Evolutionary conservation across 2,113 vertebrate species (phyloP).

Genomic region (Heptranchias perlo): DNA sequence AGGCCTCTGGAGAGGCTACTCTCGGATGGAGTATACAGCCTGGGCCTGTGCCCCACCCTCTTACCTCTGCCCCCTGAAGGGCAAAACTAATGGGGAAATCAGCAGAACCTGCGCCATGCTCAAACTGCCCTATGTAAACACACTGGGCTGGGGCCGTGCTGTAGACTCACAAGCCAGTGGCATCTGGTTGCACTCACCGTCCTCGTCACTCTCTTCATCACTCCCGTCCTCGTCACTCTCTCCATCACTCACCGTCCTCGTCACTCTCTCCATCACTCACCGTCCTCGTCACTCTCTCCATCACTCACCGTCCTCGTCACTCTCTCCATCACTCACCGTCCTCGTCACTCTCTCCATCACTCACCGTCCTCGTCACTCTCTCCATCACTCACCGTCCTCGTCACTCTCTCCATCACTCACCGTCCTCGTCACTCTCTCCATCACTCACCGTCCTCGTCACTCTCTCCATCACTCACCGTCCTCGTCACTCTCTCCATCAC

Average conservation of each 20-base stretch:
- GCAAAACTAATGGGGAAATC: background rate
- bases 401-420: too few species aligned
- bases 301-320: slow-evolving; percentile 65
- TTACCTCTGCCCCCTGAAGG: background rate
- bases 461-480: slow-evolving; percentile 65
- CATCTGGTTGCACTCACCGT: slow-evolving; percentile 54
- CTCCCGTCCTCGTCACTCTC: too few species aligned
- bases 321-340: slow-evolving; percentile 68
- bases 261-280: slow-evolving; percentile 67
- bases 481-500: slow-evolving; percentile 64
- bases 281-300: too few species aligned
- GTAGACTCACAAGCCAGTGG: background rate
- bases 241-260: slow-evolving; percentile 64
- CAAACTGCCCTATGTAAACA: background rate
- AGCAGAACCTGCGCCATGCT: background rate
- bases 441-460: too few species aligned
- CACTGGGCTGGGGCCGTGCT: background rate
- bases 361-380: slow-evolving; percentile 71
- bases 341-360: too few species aligned
- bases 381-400: slow-evolving; percentile 66
- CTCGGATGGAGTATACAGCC: too few species aligned
- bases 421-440: slow-evolving; percentile 64
- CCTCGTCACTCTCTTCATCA: slow-evolving; percentile 65
- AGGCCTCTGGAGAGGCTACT: background rate
- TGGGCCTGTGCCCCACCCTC: too few species aligned